These are phyloP conservation scores for Pachycephala philippinensis DNA, from an alignment of 2,113 vertebrate species.

Conservation along the genomic window DNA sequence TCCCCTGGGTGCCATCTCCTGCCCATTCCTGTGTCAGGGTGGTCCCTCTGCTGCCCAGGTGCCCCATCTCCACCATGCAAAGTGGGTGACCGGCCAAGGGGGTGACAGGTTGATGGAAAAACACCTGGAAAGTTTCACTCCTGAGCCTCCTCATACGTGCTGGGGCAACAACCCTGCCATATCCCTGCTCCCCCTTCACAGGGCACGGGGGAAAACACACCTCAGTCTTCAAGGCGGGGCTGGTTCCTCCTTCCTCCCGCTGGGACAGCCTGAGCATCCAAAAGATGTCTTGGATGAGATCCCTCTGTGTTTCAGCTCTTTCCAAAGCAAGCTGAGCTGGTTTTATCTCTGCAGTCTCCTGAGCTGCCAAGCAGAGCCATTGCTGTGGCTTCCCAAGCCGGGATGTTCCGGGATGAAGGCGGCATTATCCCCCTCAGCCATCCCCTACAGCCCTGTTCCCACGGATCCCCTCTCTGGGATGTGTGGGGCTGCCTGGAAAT, in stretches of 20 bases:
- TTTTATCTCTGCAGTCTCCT: neutral
- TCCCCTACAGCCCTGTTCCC: neutral
- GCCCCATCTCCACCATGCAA: rapidly evolving
- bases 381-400: rapidly evolving
- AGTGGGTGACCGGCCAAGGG: rapidly evolving
- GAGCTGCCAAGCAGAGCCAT: neutral
- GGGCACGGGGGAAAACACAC: neutral
- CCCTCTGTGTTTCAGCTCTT: neutral
- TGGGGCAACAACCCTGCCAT: neutral
- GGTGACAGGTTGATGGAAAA: neutral
- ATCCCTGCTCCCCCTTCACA: neutral
- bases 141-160: rapidly evolving
- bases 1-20: neutral
- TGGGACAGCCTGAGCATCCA: neutral
- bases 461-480: neutral
- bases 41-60: neutral
- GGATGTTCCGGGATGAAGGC: rapidly evolving
- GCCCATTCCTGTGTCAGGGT: rapidly evolving
- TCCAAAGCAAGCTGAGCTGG: neutral
- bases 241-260: neutral
- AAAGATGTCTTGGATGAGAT: neutral
- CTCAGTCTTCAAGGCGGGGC: rapidly evolving
- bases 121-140: neutral
- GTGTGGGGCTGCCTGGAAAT: neutral
- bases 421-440: rapidly evolving